Evolutionary conservation across 2,113 vertebrate species (phyloP).

Genomic region (Picathartes gymnocephalus): DNA sequence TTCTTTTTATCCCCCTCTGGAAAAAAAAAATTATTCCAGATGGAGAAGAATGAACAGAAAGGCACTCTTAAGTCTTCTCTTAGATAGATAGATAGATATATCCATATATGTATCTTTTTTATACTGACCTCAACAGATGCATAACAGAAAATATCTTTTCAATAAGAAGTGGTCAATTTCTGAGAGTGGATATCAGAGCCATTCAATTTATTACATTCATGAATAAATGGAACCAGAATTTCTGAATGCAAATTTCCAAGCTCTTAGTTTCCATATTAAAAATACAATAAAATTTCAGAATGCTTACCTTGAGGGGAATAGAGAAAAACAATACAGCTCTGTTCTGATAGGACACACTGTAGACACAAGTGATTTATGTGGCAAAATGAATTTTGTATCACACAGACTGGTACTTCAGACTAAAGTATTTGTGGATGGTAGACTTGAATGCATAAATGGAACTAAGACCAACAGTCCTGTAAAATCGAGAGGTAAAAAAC

Average conservation of each 20-base stretch:
- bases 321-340: not conserved
- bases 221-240: not conserved
- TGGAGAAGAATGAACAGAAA: not conserved
- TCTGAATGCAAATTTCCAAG: not conserved
- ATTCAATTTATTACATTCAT: not conserved
- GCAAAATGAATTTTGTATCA: not conserved
- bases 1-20: fast-evolving
- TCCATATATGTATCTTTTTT: not conserved
- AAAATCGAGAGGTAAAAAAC: not conserved
- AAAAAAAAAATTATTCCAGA: not conserved
- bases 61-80: not conserved
- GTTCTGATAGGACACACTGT: not conserved
- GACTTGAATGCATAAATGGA: not conserved
- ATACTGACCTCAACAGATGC: not conserved
- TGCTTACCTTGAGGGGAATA: not conserved
- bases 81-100: not conserved
- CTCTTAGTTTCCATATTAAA: not conserved
- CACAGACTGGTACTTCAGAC: not conserved
- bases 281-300: not conserved
- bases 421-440: not conserved
- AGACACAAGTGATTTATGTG: not conserved
- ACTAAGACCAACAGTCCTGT: not conserved
- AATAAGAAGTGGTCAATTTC: not conserved
- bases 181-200: not conserved
- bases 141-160: not conserved